Percentiles rank a stretch among this genome's conserved stretches.
These are phyloP conservation scores for Carapus acus DNA, from an alignment of 2,797 vertebrate species.

Conservation along the genomic window DNA sequence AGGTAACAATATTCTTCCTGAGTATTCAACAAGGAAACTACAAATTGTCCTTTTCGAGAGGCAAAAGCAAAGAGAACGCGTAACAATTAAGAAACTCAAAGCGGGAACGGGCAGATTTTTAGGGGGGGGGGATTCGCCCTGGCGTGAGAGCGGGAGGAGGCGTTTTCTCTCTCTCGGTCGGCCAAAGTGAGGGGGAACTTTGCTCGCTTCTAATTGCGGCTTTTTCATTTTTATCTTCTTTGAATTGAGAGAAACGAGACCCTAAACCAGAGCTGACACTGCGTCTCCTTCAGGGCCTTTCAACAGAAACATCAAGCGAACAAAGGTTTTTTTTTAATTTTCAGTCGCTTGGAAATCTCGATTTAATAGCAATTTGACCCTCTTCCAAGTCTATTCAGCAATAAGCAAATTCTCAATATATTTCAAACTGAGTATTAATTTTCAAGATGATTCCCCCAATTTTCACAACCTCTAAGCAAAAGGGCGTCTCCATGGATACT, in stretches of 20 bases:
- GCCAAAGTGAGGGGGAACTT: no score
- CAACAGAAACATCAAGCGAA: conserved; percentile 9
- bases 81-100: conserved; percentile 44
- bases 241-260: no score
- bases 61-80: conserved; percentile 61
- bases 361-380: no score
- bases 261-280: no score
- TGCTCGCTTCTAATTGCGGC: no score
- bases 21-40: conserved; percentile 68
- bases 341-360: no score
- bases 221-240: no score
- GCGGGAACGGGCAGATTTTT: conserved; percentile 41
- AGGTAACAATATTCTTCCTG: conserved; percentile 75
- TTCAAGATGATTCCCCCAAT: conserved; percentile 15
- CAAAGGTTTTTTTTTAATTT: neutral
- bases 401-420: conserved; percentile 18
- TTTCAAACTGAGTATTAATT: conserved; percentile 31
- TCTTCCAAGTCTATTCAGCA: conserved; percentile 18
- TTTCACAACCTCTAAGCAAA: conserved; percentile 21
- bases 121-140: conserved; percentile 31
- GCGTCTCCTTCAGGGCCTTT: no score
- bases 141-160: conserved; percentile 29
- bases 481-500: conserved; percentile 29
- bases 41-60: conserved; percentile 63
- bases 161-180: conserved; percentile 25